Evolutionary conservation across 2,888 invertebrate genomes (phyloP), one percentile per base, ranked within the genome.

Genomic region (Hoplodrina blanda): DNA sequence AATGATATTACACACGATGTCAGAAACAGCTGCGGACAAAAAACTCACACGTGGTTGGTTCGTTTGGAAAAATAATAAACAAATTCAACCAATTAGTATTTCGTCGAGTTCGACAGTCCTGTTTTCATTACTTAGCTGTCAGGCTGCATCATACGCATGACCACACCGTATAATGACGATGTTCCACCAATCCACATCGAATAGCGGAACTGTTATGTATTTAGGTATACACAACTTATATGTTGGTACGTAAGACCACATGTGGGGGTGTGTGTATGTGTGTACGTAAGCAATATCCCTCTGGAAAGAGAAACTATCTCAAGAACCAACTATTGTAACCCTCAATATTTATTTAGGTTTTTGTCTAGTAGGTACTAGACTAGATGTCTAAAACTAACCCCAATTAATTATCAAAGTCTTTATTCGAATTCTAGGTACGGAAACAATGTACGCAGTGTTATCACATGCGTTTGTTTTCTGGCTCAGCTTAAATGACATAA

Each of bases 61-160:
- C 4, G 6, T 7, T n/a, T 11, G 13, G 19, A 64, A 75, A 65
- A 57, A 53, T 56, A 56, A 44, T 25, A 71, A 64, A 73, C 11
- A 20, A 62, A 15, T 41, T 49, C 17, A 15, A 52, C 64, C 67
- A 67, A 76, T 77, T 80, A 65, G 52, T 75, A 55, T 63, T 62
- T 68, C 30, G 37, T 56, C 10, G 49, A 25, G 37, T 73, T 77
- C 54, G 55, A 66, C 52, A 50, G 68, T 71, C 65, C 85, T 72
- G 77, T 53, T 56, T 79, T 72, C 80, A 80, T 87, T 85, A 83
- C 80, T 79, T 79, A 56, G 78, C 76, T 86, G 89, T 87, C 87
- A 65, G 82, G 54, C 46, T 79, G 77, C 75, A 85, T 88, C 71
- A 82, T 77, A 86, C 83, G 83, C 87, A 75, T 87, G 87, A 69